Evolutionary conservation across 2,888 invertebrate species (phyloP), one percentile per base, ranked within the genome.

Genomic region (Callyntrura guangdongensis): DNA sequence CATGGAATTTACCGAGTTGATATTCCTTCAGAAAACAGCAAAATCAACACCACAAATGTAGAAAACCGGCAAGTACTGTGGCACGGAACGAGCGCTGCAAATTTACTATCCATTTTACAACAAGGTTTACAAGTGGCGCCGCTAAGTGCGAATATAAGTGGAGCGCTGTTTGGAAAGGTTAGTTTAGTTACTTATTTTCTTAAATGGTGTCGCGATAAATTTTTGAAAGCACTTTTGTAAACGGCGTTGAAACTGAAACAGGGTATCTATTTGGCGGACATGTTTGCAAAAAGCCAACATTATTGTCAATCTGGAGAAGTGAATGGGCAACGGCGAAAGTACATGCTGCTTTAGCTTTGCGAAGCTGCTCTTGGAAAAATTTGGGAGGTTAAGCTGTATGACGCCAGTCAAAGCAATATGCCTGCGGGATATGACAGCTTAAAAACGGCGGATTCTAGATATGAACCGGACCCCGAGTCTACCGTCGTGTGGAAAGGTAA

Each of bases 41-140:
- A 64, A 9, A 36, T 92, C 27, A 91, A 91, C 22, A 86, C 82
- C 9, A 36, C 27, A 8, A 92, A 89, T 8, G 72, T 94, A 0
- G 93, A 91, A 6, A 94, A 94, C 77, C 92, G 93, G 59, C 93
- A 94, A 91, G 92, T 94, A 79, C 94, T 96, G 64, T 96, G 95
- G 95, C 96, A 96, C 94, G 96, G 96, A 89, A 96, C 95, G 56
- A 94, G 94, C 47, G 94, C 95, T 22, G 94, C 95, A 17, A 96
- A 96, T 93, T 93, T 96, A 64, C 94, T 96, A 69, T 95, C 95
- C 87, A 96, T 96, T 92, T 94, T 96, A 17, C 94, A 94, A 72
- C 94, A 95, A 49, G 96, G 96, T 14, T 94, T 96, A 45, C 94
- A 95, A 59, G 94, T 95, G 2, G 95, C 95, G 22, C 96, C 96